Base-by-base conservation (phyloP, 2,113 vertebrate genomes). In the Myotis lucifugus region DNA sequence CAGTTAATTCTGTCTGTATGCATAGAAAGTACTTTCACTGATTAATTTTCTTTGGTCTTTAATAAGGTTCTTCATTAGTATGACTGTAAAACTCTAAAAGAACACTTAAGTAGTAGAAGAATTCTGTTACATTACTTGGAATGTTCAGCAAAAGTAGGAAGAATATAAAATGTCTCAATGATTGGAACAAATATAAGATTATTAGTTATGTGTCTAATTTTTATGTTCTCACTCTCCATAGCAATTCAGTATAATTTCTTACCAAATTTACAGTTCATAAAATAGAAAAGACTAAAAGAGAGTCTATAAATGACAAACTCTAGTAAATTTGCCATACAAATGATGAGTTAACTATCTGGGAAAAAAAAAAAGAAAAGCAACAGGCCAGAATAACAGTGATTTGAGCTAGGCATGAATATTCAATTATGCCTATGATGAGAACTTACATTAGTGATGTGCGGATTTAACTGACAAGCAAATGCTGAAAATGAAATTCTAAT, bases 361-460 rank as follows among this genome's bases (percentile, higher is more conserved):
- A 32, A 77, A 50, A 61, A 15, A 94, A 29, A 76, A 84, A 83
- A 81, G 52, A 82, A 82, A n/a, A 96, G 1, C 61, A 96, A 86
- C 27, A 95, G 96, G 37, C 34, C 66, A 97, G 96, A 96, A 94
- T 94, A 97, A 93, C 56, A 90, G 66, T 95, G 89, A 96, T 97
- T 98, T 98, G 92, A 97, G 61, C 9, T 90, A 81, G 4, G 2
- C 3, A 52, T 97, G 92, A 97, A 97, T 97, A 97, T 97, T 98
- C 92, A 97, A 23, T 96, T 97, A 11, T 93, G 85, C 12, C 89
- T 96, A 73, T 94, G 61, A 97, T 95, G 61, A 97, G 94, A 98
- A 94, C 70, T 90, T 93, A 93, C 85, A 96, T 94, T 91, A 97
- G 85, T 95, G 69, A 94, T 95, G 70, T 95, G 92, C 86, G 59